phyloP scores from a whole-genome alignment of 1,140 invertebrate species.

The Zaprionus davidi region DNA sequence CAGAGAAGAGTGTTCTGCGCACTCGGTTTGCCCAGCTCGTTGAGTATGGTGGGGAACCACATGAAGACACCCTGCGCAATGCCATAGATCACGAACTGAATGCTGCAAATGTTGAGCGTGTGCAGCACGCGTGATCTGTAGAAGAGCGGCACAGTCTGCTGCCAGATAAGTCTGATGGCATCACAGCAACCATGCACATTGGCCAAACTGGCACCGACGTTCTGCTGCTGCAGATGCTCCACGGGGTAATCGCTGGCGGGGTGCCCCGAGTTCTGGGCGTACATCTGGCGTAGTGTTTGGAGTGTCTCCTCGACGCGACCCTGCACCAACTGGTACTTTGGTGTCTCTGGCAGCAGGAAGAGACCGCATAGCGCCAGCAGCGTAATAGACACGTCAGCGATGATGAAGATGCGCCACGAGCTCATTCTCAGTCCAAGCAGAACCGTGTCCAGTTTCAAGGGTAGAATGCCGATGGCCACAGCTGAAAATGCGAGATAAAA shows the following conservation, averaged over 20 bases:
- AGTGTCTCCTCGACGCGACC: slow-evolving; percentile 87
- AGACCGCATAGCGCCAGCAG: slow-evolving; percentile 85
- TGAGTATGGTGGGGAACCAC: slow-evolving; percentile 83
- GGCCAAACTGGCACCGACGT: slow-evolving; percentile 54
- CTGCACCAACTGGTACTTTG: slow-evolving; percentile 89
- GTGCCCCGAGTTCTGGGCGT: slow-evolving; percentile 86
- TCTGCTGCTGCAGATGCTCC: slow-evolving; percentile 45
- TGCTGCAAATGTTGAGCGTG: slow-evolving; percentile 86
- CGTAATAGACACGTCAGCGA: slow-evolving; percentile 86
- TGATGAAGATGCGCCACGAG: slow-evolving; percentile 88
- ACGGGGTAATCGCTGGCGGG: slow-evolving; percentile 63
- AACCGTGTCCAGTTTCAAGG: slow-evolving; percentile 84
- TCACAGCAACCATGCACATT: slow-evolving; percentile 64
- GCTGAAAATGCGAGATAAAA: slow-evolving; percentile 81
- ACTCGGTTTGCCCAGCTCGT: slow-evolving; percentile 49
- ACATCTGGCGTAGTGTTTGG: slow-evolving; percentile 86
- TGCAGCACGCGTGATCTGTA: slow-evolving; percentile 85
- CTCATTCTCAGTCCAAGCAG: slow-evolving; percentile 85
- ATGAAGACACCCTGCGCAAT: slow-evolving; percentile 84
- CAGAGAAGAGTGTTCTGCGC: slow-evolving; percentile 45
- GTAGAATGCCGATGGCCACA: slow-evolving; percentile 88
- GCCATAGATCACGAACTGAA: slow-evolving; percentile 85
- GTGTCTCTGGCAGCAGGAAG: slow-evolving; percentile 89
- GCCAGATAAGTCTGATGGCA: slow-evolving; percentile 83
- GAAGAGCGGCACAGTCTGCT: slow-evolving; percentile 85